phyloP scores from a whole-genome alignment of 1,140 invertebrate species.

The Ceratitis capitata region DNA sequence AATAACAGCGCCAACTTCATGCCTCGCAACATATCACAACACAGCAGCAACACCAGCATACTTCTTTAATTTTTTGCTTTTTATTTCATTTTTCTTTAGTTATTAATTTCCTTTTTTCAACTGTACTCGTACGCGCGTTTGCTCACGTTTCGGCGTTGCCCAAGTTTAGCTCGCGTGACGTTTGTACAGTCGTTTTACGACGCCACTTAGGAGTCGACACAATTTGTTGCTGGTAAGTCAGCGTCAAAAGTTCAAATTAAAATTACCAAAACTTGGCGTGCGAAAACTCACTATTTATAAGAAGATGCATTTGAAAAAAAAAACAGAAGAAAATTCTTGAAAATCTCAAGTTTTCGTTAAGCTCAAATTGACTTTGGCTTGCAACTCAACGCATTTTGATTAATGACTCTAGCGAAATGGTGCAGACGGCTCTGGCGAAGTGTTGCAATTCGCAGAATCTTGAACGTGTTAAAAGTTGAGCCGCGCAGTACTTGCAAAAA shows the following conservation, averaged over 20 bases:
- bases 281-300: background rate
- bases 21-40: background rate
- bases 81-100: background rate
- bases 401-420: background rate
- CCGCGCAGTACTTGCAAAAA: background rate
- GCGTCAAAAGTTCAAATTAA: slow-evolving; percentile 1
- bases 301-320: background rate
- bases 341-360: background rate
- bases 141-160: background rate
- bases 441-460: background rate
- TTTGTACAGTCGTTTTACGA: background rate
- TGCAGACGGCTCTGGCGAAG: background rate
- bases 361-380: background rate
- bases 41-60: no score
- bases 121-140: background rate
- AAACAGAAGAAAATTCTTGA: no score
- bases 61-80: no score
- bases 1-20: background rate
- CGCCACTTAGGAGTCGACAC: background rate
- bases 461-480: background rate
- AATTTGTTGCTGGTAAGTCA: background rate
- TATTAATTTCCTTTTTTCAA: background rate
- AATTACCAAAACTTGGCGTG: background rate
- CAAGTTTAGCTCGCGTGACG: background rate
- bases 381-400: background rate